A percentile compares a stretch with the other conserved stretches of the same genome.
These are phyloP conservation scores for Platysteira castanea DNA, from an alignment of 2,113 vertebrate species.

Conservation along the genomic window DNA sequence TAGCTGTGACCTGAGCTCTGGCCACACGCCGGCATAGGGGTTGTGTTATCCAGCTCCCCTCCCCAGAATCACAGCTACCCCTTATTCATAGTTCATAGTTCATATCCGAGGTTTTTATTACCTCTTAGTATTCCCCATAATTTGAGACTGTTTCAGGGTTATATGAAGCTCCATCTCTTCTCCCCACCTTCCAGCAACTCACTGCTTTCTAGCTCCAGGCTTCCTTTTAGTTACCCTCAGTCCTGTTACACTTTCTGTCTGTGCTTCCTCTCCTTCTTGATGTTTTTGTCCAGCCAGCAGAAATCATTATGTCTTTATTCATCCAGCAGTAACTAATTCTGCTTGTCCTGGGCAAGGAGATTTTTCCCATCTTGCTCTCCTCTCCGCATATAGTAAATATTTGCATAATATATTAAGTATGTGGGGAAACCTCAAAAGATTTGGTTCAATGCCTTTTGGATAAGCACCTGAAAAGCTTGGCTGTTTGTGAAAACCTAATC, in stretches of 20 bases:
- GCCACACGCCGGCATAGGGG: rapidly evolving
- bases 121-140: not conserved
- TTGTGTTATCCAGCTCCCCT: not conserved
- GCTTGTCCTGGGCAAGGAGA: not conserved
- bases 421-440: slow-evolving; percentile 29
- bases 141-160: not conserved
- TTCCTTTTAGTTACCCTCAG: not conserved
- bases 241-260: not conserved
- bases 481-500: slow-evolving; percentile 45
- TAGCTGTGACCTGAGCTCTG: not conserved
- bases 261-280: not conserved
- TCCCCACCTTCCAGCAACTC: not conserved
- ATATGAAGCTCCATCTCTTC: not conserved
- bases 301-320: not conserved
- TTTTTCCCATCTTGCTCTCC: not conserved
- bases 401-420: slow-evolving; percentile 25
- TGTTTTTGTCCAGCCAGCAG: not conserved
- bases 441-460: slow-evolving; percentile 40
- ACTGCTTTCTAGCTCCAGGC: not conserved
- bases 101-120: not conserved
- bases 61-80: not conserved
- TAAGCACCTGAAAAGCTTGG: slow-evolving; percentile 37
- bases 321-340: not conserved
- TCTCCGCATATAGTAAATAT: not conserved
- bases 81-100: too few relatives aligned